Evolutionary conservation across 2,888 invertebrate species (phyloP), one percentile per base, ranked within the genome.

Genomic region (Schizotus pectinicornis): DNA sequence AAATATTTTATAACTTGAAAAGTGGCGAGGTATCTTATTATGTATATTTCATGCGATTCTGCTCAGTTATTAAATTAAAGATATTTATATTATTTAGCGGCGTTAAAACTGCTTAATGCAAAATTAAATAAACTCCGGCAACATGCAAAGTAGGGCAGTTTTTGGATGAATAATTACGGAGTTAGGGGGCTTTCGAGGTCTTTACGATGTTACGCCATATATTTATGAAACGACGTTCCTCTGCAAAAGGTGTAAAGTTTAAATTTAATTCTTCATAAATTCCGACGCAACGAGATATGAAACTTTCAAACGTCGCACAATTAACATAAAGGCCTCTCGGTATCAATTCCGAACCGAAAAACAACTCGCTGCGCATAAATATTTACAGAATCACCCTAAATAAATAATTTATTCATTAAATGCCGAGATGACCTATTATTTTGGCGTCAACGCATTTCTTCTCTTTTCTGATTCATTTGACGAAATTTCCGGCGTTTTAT

Each of bases 401-500:
- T 12, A 14, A 33, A 11, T 50, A 53, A 53, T 45, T 53, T 53
- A 53, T 53, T 53, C 46, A 53, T 53, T 53, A 53, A 53, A 45
- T 38, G 14, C 53, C 22, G n/a, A n/a, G n/a, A n/a, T 5, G 22
- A 22, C 22, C 22, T 22, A 22, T 22, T 22, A 22, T 22, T 2
- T 22, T 22, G 37, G 35, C 45, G 36, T 14, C n/a, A 37, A 41
- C 42, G 7, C 42, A 43, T 37, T 52, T 39, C 33, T 14, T 41
- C 38, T 33, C 30, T 51, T 51, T 50, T 50, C 41, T 41, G 14
- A 38, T 50, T 30, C 39, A 22, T 48, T 38, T 48, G n/a, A n/a
- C 14, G 34, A 50, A 14, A 32, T 37, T 37, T 48, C 31, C 11
- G 35, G 6, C 9, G 5, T 12, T 5, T 1, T 38, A 36, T 13